Conservation (phyloP, 2,797 vertebrate species). For the Phrynocephalus guinanensis region DNA sequence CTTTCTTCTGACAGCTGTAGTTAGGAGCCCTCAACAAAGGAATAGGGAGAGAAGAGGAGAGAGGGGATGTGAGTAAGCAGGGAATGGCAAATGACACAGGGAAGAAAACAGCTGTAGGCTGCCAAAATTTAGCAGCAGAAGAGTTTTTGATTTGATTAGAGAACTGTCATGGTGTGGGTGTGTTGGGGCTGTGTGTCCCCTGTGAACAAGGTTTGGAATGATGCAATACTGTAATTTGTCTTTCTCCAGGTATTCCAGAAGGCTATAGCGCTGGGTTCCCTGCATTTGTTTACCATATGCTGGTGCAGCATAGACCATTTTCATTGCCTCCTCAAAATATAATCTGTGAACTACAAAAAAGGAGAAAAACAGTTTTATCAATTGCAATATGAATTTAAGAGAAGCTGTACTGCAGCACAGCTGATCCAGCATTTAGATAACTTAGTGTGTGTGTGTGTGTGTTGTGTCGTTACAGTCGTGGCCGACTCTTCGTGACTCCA, state of each 20-base stretch:
- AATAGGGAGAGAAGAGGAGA: not conserved
- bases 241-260: not conserved
- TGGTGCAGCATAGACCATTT: not conserved
- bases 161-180: not conserved
- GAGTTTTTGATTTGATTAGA: not conserved
- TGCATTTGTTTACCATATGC: not conserved
- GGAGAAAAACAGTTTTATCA: not conserved
- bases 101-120: not conserved
- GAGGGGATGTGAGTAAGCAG: not conserved
- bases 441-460: no score
- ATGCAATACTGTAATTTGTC: conserved; percentile 8
- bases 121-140: not conserved
- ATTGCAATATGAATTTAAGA: not conserved
- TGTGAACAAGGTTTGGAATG: not conserved
- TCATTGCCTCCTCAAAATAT: not conserved
- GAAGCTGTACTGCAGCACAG: not conserved
- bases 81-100: not conserved
- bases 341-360: not conserved
- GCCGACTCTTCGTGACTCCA: no score
- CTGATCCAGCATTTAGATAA: not conserved
- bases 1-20: not conserved
- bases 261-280: accelerated
- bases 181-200: not conserved
- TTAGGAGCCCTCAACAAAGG: not conserved
- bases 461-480: no score